Evolutionary conservation across 2,888 invertebrate genomes (phyloP), one percentile per base, ranked within the genome.

Genomic region (Phania funesta): DNA sequence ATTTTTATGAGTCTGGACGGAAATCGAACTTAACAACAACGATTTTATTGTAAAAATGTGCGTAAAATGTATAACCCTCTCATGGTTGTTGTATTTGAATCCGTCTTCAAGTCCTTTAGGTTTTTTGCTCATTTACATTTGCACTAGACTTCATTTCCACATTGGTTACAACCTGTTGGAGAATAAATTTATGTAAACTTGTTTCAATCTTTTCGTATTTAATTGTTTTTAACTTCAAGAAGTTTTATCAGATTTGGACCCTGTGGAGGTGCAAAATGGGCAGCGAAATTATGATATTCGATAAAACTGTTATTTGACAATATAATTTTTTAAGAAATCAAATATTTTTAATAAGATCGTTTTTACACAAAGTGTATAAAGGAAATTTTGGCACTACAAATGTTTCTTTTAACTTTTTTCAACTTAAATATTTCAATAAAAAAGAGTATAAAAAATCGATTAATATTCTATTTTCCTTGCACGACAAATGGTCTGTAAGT

Each of bases 251-350:
- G 54, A n/a, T 24, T 46, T 18, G 11, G 3, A 8, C 26, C 11
- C 0, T 11, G 0, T 18, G 20, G 26, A 76, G 67, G 76, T 76
- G 80, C 38, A 54, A 76, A 81, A 76, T 71, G 46, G 26, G 18
- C 52, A 38, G 24, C 35, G 13, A 54, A 22, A 67, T 54, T 76
- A 54, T 81, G 65, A 71, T 60, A 70, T 60, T 41, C 50, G 22
- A 26, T 26, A 44, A 8, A 65, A 9, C n/a, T n/a, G n/a, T n/a
- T n/a, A n/a, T n/a, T n/a, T n/a, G n/a, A n/a, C n/a, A n/a, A n/a
- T 38, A 20, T 20, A 26, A 9, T 29, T 67, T 56, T 0, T 32
- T 48, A 35, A 35, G 13, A 11, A 13, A 35, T 35, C 1, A 29
- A n/a, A n/a, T n/a, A n/a, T n/a, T 26, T 26, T 26, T 26, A 26